Evolutionary conservation across 2,888 invertebrate species (phyloP).

Genomic region (Eilema caniola): DNA sequence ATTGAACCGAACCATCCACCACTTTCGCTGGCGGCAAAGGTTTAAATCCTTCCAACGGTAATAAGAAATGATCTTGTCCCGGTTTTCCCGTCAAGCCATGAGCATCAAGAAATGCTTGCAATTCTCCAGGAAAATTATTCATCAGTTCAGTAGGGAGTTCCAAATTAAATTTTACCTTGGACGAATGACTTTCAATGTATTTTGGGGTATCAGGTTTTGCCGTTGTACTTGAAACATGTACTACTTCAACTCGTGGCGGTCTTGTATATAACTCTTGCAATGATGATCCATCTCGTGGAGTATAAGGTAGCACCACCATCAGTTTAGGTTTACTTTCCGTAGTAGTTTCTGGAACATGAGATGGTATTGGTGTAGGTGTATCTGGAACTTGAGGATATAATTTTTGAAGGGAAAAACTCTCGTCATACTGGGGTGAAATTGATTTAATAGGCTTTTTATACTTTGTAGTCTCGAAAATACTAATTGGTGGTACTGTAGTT

Average conservation of each 20-base stretch:
- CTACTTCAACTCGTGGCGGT: conserved; percentile 88
- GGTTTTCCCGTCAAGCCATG: conserved; percentile 76
- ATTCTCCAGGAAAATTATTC: conserved; percentile 70
- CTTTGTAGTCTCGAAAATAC: conserved; percentile 65
- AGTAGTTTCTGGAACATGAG: conserved; percentile 61
- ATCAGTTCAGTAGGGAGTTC: conserved; percentile 60
- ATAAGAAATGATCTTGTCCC: conserved; percentile 75
- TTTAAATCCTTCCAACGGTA: conserved; percentile 81
- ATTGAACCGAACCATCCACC: conserved; percentile 74
- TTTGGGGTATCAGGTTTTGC: conserved; percentile 61
- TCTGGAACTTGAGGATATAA: conserved; percentile 40
- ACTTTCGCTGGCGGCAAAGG: conserved; percentile 77
- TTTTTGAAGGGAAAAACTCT: background rate
- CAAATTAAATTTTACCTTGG: conserved; percentile 28
- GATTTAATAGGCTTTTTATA: background rate
- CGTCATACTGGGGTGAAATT: background rate
- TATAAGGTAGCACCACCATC: conserved; percentile 90
- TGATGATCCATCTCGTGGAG: conserved; percentile 84
- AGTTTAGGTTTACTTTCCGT: conserved; percentile 78
- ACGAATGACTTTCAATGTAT: conserved; percentile 60
- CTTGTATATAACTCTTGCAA: conserved; percentile 89
- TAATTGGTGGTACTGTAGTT: conserved; percentile 47
- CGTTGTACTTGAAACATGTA: conserved; percentile 72
- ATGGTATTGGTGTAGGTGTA: conserved; percentile 45
- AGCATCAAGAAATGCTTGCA: conserved; percentile 76